Base-by-base conservation (phyloP, 2,797 vertebrate species). In the Leuciscus waleckii region DNA sequence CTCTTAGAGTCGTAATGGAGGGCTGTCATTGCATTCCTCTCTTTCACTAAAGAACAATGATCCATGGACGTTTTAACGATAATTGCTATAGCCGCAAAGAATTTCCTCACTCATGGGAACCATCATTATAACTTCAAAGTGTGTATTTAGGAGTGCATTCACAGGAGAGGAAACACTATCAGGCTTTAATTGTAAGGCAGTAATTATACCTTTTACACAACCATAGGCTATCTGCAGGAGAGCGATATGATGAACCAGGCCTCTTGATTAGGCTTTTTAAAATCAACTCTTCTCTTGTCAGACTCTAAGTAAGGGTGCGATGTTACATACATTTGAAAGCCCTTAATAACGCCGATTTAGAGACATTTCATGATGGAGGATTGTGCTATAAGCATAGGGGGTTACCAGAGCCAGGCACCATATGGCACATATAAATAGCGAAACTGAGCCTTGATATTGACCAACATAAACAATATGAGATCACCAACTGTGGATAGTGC, bases 161-260 rank as follows among this genome's bases (percentile, higher is more conserved):
- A 91, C 75, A 70, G 37, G 54, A 78, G 46, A 86, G 88, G 90
- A 92, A 69, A 41, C 88, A 86, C 84, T 76, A 74, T 77, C 67
- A 29, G 83, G 82, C 81, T 91, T 74, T 94, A 93, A 94, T 94
- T 93, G 92, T 76, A 21, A 19, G 56, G 81, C 75, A 88, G 88
- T 91, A 91, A 94, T 94, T 93, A 94, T 88, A 89, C 89, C 90
- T 89, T 92, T 93, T 92, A 91, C 85, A 87, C 91, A 93, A 92
- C 85, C 39, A 79, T 86, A 85, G 86, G 89, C 90, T 88, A 92
- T 92, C 93, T 85, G 85, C 73, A 77, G 89, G 49, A 81, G 87
- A 88, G 84, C 82, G 89, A 90, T 91, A 88, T 39, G 85, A 92
- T 91, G 91, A 80, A 92, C 88, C 79, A 68, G 68, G 70, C 81